These are phyloP conservation scores for Leucozona laternaria DNA, from an alignment of 2,888 invertebrate species.

Conservation along the genomic window DNA sequence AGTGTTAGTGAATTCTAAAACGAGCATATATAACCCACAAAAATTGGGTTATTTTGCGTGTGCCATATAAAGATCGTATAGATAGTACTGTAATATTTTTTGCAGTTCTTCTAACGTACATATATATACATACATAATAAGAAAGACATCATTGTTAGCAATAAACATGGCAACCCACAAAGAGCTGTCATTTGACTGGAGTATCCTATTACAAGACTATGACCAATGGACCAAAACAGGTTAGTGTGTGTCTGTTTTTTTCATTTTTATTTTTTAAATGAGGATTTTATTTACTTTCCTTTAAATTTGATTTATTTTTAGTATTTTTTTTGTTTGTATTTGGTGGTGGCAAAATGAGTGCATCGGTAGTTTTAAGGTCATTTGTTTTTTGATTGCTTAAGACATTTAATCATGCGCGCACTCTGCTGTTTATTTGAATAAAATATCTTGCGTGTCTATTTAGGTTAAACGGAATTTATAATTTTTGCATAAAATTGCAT, in stretches of 20 bases:
- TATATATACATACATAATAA: neutral
- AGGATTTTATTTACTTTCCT: conserved; percentile 8
- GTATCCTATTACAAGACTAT: conserved; percentile 77
- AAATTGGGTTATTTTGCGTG: conserved; percentile 15
- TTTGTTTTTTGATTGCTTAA: neutral
- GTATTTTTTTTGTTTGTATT: neutral
- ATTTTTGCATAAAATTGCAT: neutral
- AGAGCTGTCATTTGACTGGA: conserved; percentile 79
- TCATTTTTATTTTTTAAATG: no score
- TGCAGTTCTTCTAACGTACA: conserved; percentile 41
- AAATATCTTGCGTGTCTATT: neutral
- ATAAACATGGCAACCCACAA: conserved; percentile 77
- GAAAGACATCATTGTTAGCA: conserved; percentile 40
- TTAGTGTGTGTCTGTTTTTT: conserved; percentile 64
- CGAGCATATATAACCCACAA: conserved; percentile 21
- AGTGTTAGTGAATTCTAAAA: conserved; percentile 44
- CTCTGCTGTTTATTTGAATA: neutral
- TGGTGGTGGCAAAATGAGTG: neutral
- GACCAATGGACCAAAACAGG: conserved; percentile 78
- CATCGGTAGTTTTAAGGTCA: neutral
- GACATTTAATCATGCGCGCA: neutral
- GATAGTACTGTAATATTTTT: conserved; percentile 28
- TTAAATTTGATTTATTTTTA: neutral
- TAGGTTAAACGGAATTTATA: neutral
- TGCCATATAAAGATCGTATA: conserved; percentile 50